Conservation (phyloP, 2,888 invertebrate genomes). For the Campoplex capitator region DNA sequence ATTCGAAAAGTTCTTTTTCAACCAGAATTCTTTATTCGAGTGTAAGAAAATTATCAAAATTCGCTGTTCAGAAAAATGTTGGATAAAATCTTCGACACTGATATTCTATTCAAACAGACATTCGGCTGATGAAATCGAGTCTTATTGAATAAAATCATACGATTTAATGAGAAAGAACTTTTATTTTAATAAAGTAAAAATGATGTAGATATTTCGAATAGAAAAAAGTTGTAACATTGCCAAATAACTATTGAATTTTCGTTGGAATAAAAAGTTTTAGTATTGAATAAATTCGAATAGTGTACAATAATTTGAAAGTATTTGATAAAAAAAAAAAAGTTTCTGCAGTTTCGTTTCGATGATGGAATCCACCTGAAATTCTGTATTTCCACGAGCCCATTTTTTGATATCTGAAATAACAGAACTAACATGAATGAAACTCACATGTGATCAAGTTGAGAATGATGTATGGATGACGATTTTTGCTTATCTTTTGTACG, state of each 20-base stretch:
- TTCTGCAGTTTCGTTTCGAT: not conserved
- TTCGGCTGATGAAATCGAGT: not conserved
- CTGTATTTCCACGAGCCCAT: not conserved
- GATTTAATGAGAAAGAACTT: not conserved
- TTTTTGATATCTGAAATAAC: not conserved
- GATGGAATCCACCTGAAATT: not conserved
- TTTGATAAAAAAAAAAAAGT: not conserved
- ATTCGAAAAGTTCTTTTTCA: not conserved
- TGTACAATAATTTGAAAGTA: not conserved
- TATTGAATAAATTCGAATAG: not conserved
- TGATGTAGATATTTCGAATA: not conserved
- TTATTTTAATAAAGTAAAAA: not conserved
- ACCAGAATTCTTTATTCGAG: not conserved
- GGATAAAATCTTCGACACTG: not conserved
- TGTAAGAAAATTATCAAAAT: not conserved
- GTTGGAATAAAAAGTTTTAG: not conserved
- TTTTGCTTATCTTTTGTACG: not conserved
- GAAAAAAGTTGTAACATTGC: not conserved
- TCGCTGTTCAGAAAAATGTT: not conserved
- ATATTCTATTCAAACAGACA: not conserved
- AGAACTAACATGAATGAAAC: not conserved
- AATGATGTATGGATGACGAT: not conserved
- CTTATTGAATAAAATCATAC: not conserved
- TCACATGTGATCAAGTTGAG: not conserved
- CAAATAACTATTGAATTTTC: not conserved